Evolutionary conservation across 1,140 invertebrate species (phyloP).

Genomic region (Tetraneura akinire): DNA sequence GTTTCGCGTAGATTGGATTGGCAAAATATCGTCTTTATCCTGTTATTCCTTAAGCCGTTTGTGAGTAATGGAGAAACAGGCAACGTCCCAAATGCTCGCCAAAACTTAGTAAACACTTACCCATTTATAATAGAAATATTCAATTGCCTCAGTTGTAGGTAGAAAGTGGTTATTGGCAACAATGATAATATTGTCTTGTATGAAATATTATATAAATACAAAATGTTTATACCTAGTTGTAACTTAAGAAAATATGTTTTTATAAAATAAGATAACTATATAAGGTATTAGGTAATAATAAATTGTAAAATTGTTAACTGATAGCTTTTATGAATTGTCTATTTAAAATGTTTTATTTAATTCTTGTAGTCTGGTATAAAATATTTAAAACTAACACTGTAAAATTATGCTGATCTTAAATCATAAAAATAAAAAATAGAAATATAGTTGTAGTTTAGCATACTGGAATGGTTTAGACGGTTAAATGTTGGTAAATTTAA

Average conservation of each 20-base stretch:
- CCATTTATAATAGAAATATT: constrained; percentile 40
- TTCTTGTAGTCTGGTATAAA: background rate
- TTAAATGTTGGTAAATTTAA: background rate
- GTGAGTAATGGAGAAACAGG: constrained; percentile 39
- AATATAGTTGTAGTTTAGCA: background rate
- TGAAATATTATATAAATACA: background rate
- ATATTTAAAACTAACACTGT: background rate
- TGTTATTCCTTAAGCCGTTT: constrained; percentile 24
- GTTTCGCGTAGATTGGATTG: constrained; percentile 46
- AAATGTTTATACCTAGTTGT: background rate
- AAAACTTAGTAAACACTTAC: constrained; percentile 26
- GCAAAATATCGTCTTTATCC: constrained; percentile 42
- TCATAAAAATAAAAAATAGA: background rate
- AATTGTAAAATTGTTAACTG: background rate
- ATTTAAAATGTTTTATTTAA: background rate
- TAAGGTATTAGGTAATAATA: background rate
- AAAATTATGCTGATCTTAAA: background rate
- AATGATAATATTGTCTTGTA: background rate
- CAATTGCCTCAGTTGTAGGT: background rate
- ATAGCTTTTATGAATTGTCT: background rate
- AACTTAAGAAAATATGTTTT: background rate
- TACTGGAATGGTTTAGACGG: background rate
- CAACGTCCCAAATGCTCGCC: constrained; percentile 16
- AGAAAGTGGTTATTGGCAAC: background rate
- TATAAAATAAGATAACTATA: background rate